Evolutionary conservation across 2,113 vertebrate species (phyloP).

Genomic region (Urocitellus parryii): DNA sequence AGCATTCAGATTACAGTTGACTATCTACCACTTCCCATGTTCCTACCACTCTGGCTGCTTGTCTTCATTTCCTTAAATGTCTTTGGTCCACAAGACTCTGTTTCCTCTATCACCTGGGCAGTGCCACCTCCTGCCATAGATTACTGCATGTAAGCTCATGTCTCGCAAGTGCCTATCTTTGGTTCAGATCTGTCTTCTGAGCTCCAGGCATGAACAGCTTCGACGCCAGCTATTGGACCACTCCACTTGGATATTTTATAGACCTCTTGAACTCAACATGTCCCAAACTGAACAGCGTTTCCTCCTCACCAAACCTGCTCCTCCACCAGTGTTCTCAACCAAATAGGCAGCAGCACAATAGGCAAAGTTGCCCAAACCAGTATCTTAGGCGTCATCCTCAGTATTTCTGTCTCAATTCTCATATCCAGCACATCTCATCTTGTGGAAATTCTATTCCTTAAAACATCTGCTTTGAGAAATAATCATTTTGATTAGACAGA

Average conservation of each 20-base stretch:
- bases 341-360: neutral
- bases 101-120: neutral
- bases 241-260: neutral
- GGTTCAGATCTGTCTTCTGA: slow-evolving; percentile 17
- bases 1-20: neutral
- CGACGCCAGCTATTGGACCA: neutral
- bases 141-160: accelerated
- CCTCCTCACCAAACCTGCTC: slow-evolving; percentile 57
- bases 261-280: neutral
- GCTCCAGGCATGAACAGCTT: neutral
- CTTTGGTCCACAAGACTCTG: neutral
- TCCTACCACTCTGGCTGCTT: neutral
- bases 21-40: neutral
- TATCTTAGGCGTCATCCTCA: neutral
- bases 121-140: neutral
- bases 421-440: neutral
- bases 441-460: neutral
- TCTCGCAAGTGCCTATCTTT: neutral
- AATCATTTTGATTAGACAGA: neutral
- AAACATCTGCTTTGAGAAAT: neutral
- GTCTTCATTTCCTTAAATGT: neutral
- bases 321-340: neutral
- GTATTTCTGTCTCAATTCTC: neutral
- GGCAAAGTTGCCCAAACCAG: neutral
- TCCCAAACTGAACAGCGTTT: neutral